Evolutionary conservation across 2,113 vertebrate genomes (phyloP), one percentile per base, ranked within the genome.

Genomic region (Apaloderma vittatum): DNA sequence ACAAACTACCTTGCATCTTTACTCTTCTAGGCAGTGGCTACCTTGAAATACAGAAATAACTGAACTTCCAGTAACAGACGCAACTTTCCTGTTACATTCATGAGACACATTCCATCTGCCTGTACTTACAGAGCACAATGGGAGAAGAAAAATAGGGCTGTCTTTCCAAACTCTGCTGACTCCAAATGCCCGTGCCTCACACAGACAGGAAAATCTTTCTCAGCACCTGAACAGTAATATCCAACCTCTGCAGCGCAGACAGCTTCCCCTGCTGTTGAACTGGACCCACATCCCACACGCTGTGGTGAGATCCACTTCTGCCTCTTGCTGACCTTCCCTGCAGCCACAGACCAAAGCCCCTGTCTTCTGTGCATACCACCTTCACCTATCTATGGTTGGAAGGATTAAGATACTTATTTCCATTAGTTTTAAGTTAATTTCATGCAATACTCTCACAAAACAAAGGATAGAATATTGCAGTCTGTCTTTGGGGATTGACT

Each of bases 41-140:
- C 1, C 0, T 24, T 7, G 2, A 48, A 89, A 30, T 6, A 14
- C 84, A 65, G 27, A 85, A 87, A n/a, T 40, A 89, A 65, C 9
- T 26, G 23, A 68, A 65, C 58, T 90, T 78, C 36, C 58, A 79
- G 36, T 11, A 87, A 71, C 13, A 66, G 59, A 54, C 27, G 37
- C 1, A 3, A 52, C 26, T 73, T 86, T 84, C 48, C 73, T 88
- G 13, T 37, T 95, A 37, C 20, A 36, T 5, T 5, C 24, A 16
- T 12, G 32, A 86, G 30, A 45, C 48, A 43, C 45, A 12, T 72
- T 90, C 61, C 77, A 85, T 73, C n/a, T 93, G 95, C 88, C 77
- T 94, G 77, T 48, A 43, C 57, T 55, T 37, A 30, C 8, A 59
- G 81, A 72, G 48, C 15, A 57, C 62, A 14, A 34, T 8, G n/a